Evolutionary conservation across 2,797 vertebrate species (phyloP).

Genomic region (Anomalospiza imberbis): DNA sequence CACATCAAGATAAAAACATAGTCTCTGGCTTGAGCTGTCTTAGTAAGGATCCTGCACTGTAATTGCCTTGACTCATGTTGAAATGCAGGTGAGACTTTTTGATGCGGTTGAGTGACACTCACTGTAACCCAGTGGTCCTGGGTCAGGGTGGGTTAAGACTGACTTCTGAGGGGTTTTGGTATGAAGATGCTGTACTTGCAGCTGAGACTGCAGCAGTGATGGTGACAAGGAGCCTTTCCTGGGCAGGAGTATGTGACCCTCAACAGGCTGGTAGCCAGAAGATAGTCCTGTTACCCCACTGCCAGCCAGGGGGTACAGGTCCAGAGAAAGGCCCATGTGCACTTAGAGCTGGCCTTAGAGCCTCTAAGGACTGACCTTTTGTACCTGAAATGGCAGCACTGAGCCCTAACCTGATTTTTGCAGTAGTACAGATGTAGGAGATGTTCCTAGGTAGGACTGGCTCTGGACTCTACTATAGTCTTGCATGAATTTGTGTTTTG

Average conservation of each 20-base stretch:
- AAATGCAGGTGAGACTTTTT: background rate
- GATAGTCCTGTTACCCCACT: background rate
- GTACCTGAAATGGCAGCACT: background rate
- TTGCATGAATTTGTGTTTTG: background rate
- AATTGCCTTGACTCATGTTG: background rate
- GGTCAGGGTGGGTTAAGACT: background rate
- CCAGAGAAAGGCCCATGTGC: background rate
- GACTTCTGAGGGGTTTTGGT: background rate
- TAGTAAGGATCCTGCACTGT: background rate
- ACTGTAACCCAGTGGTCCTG: background rate
- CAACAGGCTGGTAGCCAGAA: background rate
- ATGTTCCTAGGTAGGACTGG: background rate
- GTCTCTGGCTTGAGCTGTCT: background rate
- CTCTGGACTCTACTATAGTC: background rate
- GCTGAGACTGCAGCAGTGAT: background rate
- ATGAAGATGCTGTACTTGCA: background rate
- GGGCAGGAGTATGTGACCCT: background rate
- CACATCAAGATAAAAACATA: background rate
- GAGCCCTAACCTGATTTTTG: background rate
- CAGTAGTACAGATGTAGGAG: background rate
- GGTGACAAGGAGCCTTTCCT: background rate
- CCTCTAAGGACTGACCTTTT: background rate
- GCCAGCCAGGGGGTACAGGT: background rate
- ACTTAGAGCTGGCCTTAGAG: background rate
- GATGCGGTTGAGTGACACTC: background rate